phyloP scores from a whole-genome alignment of 2,113 vertebrate genomes.

The Nettapus auritus region DNA sequence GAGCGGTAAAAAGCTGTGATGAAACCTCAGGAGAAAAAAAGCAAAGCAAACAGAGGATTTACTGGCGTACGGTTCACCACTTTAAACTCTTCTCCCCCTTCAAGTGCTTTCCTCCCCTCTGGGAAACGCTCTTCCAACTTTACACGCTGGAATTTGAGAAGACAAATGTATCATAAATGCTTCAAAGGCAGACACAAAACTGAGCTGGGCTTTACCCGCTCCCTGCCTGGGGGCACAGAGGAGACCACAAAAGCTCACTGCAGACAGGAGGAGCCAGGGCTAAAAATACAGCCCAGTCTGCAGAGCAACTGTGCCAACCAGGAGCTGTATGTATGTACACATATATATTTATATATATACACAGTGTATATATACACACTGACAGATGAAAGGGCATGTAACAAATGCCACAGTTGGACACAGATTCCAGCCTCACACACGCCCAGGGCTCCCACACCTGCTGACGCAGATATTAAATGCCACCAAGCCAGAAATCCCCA shows the following conservation, averaged over 20 bases:
- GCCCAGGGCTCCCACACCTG: not conserved
- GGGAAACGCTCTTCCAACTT: not conserved
- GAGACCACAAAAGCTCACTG: not conserved
- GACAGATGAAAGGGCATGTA: not conserved
- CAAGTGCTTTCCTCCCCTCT: not conserved
- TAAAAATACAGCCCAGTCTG: conserved; percentile 18
- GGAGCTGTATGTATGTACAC: not conserved
- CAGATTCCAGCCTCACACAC: not conserved
- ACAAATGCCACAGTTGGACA: not conserved
- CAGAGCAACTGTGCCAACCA: not conserved
- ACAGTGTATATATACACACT: not conserved
- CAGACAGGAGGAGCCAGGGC: not conserved
- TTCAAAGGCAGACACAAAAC: not conserved
- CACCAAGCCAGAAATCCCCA: not conserved
- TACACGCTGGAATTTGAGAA: not conserved
- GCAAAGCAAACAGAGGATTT: not conserved
- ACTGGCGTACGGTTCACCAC: not conserved
- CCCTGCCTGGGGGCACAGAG: not conserved
- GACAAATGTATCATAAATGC: not conserved
- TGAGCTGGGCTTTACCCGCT: not conserved
- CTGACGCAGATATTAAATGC: not conserved
- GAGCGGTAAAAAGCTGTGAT: not conserved
- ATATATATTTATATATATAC: not conserved
- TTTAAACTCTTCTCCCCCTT: not conserved
- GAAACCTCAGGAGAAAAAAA: not conserved